Evolutionary conservation across 2,113 vertebrate species (phyloP), one percentile per base, ranked within the genome.

Genomic region (Beaufortia kweichowensis): DNA sequence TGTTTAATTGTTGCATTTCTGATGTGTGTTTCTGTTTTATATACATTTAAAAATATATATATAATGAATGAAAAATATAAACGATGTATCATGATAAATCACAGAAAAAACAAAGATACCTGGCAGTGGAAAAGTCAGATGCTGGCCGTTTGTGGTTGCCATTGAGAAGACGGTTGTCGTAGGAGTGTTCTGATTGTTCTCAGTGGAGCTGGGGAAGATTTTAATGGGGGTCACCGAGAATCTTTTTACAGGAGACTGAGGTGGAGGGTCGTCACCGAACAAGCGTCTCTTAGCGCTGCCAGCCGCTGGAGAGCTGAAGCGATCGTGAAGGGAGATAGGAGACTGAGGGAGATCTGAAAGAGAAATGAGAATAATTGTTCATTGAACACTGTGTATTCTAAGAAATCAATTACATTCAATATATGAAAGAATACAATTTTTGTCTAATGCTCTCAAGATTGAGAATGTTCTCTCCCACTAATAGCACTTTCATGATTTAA

Each of bases 201-300:
- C 87, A 12, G 85, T 12, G 70, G 85, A 78, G 0, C 64, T 82
- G 66, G 88, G 85, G 69, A 89, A 87, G n/a, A 93, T 86, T 76
- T 89, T 93, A 62, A 94, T 85, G 69, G 94, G 92, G 0, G 82
- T 84, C 26, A 90, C 41, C 2, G 84, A 78, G 15, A 85, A 62
- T 80, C 88, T 92, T 31, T 92, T 93, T 21, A 83, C 24, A 39
- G 86, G 85, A n/a, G 86, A 83, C 67, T 91, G 90, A 62, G 85
- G 77, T 81, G 91, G 82, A 77, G 79, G 84, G 64, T 98, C 96
- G n/a, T 98, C 97, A 6, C 94, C 95, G 59, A 98, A 98, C 19
- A 99, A 94, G 55, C 96, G 94, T 1, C 97, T 94, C 72, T 97
- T 98, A 1, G 96, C 97, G 63, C 95, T 97, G 62, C 97, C 97